phyloP scores from a whole-genome alignment of 2,113 vertebrate species.

The Ahaetulla prasina region DNA sequence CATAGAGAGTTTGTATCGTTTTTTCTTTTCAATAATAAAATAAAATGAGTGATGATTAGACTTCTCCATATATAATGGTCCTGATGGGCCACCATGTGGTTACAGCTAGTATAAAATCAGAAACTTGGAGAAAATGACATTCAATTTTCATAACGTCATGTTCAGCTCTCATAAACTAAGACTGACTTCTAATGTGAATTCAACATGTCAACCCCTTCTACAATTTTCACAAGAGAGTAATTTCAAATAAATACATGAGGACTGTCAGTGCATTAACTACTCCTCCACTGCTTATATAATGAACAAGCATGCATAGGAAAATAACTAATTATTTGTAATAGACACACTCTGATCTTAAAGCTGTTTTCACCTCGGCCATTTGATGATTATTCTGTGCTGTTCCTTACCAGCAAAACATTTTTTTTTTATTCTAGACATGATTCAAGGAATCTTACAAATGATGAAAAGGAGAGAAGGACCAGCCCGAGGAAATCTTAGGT shows the following conservation, averaged over 20 bases:
- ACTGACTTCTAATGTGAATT: neutral
- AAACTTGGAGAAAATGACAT: neutral
- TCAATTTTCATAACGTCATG: neutral
- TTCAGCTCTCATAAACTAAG: neutral
- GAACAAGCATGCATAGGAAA: neutral
- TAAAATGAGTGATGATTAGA: neutral
- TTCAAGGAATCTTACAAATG: neutral
- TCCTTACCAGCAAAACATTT: neutral
- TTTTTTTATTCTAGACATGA: neutral
- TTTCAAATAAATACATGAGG: neutral
- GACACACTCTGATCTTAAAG: too few species aligned
- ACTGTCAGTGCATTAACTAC: neutral
- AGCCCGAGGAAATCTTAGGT: neutral
- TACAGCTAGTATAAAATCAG: neutral
- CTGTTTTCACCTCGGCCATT: neutral
- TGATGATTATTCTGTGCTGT: neutral
- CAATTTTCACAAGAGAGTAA: neutral
- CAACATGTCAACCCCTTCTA: neutral
- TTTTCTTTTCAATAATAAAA: neutral
- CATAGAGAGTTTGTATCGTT: neutral
- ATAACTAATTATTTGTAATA: neutral
- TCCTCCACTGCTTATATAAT: neutral
- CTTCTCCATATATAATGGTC: neutral
- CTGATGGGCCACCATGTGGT: neutral
- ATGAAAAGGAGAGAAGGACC: neutral